Evolutionary conservation across 2,888 invertebrate species (phyloP).

Genomic region (Agonopterix alstromeriana): DNA sequence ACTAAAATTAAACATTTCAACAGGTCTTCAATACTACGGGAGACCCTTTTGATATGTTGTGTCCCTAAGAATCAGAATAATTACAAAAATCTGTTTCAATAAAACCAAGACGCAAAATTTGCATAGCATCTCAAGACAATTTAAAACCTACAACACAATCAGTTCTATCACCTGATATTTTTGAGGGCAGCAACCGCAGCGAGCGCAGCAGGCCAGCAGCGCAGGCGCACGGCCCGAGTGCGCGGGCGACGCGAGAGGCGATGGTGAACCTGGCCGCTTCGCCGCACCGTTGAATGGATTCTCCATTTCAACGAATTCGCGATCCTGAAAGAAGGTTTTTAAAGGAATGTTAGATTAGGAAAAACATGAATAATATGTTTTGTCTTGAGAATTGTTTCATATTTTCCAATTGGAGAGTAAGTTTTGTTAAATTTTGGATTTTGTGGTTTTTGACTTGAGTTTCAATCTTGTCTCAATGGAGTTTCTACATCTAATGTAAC

Average conservation of each 20-base stretch:
- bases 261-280: conserved; percentile 93
- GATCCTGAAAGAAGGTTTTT: conserved; percentile 81
- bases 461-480: too few relatives aligned
- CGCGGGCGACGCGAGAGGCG: conserved; percentile 90
- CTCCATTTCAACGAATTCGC: conserved; percentile 97
- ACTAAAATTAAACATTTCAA: too few relatives aligned
- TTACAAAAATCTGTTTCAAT: too few relatives aligned
- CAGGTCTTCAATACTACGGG: too few relatives aligned
- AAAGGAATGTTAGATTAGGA: background rate
- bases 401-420: too few relatives aligned
- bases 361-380: too few relatives aligned
- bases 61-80: too few relatives aligned
- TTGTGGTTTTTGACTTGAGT: too few relatives aligned
- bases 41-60: too few relatives aligned
- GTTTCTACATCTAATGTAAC: too few relatives aligned
- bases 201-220: conserved; percentile 90
- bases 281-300: conserved; percentile 95
- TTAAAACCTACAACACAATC: background rate
- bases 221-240: conserved; percentile 86
- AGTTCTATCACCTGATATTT: conserved; percentile 85
- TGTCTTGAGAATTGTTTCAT: too few relatives aligned
- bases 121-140: background rate
- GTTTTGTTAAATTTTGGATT: too few relatives aligned
- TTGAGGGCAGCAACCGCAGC: conserved; percentile 91
- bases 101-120: background rate